phyloP scores from a whole-genome alignment of 2,113 vertebrate genomes.

The Podilymbus podiceps region DNA sequence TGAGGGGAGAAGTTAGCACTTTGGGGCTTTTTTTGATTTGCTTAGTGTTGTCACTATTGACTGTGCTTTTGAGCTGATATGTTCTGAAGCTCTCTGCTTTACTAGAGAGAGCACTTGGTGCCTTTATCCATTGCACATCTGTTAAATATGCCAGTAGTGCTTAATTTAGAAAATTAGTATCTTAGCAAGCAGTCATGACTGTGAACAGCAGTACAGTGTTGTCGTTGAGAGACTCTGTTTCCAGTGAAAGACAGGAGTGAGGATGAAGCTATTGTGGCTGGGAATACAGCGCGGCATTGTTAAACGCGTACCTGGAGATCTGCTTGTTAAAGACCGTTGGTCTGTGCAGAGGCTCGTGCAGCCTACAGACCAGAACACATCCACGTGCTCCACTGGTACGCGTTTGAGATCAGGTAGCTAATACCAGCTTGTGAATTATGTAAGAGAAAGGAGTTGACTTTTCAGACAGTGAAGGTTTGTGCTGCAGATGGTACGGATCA shows the following conservation, averaged over 20 bases:
- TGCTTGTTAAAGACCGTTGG: neutral
- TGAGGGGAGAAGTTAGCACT: neutral
- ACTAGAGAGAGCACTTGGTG: neutral
- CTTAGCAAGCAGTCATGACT: neutral
- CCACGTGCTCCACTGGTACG: rapidly evolving
- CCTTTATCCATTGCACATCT: neutral
- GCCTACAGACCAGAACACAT: neutral
- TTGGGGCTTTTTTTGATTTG: neutral
- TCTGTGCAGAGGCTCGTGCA: neutral
- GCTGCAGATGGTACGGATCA: neutral
- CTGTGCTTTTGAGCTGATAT: neutral
- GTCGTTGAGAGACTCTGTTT: neutral
- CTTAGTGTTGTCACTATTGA: neutral
- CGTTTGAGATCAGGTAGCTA: neutral
- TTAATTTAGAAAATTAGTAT: neutral
- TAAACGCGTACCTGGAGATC: rapidly evolving
- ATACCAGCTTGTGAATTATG: neutral
- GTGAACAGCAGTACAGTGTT: neutral
- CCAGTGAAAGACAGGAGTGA: neutral
- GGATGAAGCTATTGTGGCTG: neutral
- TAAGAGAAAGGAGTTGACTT: neutral
- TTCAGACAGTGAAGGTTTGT: neutral
- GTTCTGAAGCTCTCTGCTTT: neutral
- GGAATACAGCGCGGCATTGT: neutral
- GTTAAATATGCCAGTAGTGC: neutral